phyloP scores from a whole-genome alignment of 2,113 vertebrate species.

The Gopherus evgoodei region DNA sequence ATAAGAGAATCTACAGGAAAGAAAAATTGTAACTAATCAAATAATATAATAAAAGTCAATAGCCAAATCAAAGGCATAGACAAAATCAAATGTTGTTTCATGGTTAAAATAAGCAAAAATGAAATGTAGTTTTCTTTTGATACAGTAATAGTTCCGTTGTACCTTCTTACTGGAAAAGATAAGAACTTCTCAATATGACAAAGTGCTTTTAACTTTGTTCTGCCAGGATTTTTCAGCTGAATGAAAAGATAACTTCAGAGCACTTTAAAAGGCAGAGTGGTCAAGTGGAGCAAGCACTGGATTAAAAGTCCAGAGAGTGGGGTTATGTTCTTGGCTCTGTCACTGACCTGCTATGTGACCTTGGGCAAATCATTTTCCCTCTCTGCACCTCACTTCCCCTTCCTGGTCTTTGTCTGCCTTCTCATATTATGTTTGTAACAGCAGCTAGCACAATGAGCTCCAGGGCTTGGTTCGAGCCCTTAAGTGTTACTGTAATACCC shows the following conservation, averaged over 20 bases:
- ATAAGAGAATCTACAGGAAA: background rate
- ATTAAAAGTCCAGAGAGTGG: background rate
- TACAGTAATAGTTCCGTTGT: background rate
- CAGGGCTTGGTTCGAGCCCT: background rate
- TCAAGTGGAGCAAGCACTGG: background rate
- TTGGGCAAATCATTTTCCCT: background rate
- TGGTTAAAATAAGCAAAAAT: conserved; percentile 26
- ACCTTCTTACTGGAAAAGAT: background rate
- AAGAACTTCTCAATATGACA: background rate
- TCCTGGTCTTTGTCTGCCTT: background rate
- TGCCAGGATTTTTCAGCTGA: background rate
- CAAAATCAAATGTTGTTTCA: background rate
- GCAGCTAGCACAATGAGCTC: background rate
- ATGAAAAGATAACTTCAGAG: background rate
- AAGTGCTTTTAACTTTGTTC: background rate
- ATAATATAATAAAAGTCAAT: background rate
- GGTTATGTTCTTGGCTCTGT: background rate
- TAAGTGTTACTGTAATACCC: background rate
- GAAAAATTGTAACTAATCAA: background rate
- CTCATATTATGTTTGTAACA: background rate
- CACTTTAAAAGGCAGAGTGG: background rate
- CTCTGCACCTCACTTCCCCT: background rate
- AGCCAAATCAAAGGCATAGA: conserved; percentile 38
- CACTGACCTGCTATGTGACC: background rate
- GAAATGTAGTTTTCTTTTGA: background rate